Conservation (phyloP, 2,113 vertebrate genomes). For the Myiopsitta monachus region DNA sequence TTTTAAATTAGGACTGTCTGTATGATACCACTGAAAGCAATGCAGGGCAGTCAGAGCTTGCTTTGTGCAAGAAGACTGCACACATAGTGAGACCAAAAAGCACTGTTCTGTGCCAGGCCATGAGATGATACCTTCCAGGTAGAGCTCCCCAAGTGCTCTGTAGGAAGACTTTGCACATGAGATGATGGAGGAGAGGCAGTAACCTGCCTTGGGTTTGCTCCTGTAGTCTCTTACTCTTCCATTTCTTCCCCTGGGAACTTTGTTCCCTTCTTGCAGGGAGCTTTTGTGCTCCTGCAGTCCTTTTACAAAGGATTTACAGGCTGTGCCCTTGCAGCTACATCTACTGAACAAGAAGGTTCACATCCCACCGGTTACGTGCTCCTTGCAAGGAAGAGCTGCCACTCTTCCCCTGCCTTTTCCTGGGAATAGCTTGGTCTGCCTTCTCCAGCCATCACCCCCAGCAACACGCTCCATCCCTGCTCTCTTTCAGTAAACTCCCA, state of each 20-base stretch:
- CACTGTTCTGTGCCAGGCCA: not conserved
- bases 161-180: not conserved
- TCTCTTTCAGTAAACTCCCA: not conserved
- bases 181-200: not conserved
- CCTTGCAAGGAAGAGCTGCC: not conserved
- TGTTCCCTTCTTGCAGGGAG: not conserved
- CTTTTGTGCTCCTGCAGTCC: not conserved
- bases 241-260: not conserved
- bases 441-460: not conserved
- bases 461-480: not conserved
- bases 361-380: not conserved
- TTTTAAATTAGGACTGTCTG: slow-evolving; percentile 4
- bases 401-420: not conserved
- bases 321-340: not conserved
- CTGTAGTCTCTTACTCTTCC: not conserved
- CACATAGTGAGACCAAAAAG: not conserved
- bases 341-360: not conserved
- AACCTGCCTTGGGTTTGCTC: not conserved
- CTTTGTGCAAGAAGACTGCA: not conserved
- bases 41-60: not conserved
- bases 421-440: not conserved
- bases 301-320: not conserved
- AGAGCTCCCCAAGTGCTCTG: not conserved
- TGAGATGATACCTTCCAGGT: not conserved
- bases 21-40: not conserved